Evolutionary conservation across 1,140 invertebrate genomes (phyloP), one percentile per base, ranked within the genome.

Genomic region (Camponotus pennsylvanicus): DNA sequence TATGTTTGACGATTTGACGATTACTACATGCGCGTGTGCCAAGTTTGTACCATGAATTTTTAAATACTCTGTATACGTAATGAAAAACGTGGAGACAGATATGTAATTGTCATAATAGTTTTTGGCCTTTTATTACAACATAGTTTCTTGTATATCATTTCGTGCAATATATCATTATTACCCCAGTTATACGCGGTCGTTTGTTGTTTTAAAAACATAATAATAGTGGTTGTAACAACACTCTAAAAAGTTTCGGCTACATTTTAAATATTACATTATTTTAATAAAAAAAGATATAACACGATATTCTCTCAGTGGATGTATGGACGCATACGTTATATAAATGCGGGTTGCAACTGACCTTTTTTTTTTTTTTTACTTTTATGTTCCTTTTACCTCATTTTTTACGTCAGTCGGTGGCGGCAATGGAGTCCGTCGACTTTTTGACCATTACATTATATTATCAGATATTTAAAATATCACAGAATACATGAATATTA

Each of bases 241-340:
- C 45, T 37, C 1, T 61, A 37, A 59, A 75, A 83, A 83, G 55
- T 73, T 83, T 83, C 9, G 9, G 40, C 18, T n/a, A 21, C 3
- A 73, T 83, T 63, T 83, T 75, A 73, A 83, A 83, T 75, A 75
- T 83, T 45, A 83, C n/a, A 73, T 83, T 83, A 70, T 73, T 83
- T 73, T 73, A 83, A 64, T 49, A 45, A 49, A 75, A 83, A 73
- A 55, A 59, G n/a, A 11, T n/a, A 45, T 73, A 63, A 83, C 13
- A 42, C 40, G 42, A 73, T 83, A 40, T 40, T 52, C 49, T 52
- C 49, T 45, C 13, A 27, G 27, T 73, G 55, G 27, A 61, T 70
- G 13, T 49, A 70, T 70, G 37, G 49, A 70, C 64, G 49, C 52
- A n/a, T 80, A 70, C 52, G 15, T 67, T 80, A 70, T 70, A 70